Evolutionary conservation across 1,140 invertebrate species (phyloP), one percentile per base, ranked within the genome.

Genomic region (Ceratina japonica): DNA sequence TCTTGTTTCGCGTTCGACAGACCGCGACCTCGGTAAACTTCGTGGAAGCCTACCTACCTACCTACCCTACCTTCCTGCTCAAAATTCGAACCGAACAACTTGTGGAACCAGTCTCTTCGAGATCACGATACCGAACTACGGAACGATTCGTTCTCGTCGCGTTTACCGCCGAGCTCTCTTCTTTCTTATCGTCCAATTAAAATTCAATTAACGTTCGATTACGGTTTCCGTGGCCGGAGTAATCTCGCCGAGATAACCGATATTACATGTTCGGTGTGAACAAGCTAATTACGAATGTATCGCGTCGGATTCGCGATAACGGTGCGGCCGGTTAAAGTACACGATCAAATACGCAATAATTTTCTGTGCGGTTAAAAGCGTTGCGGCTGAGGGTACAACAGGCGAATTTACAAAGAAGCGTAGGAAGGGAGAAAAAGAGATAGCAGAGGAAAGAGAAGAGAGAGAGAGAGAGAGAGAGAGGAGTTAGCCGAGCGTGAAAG

Each of bases 1-100:
- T 71, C 77, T 81, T 86, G 85, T 86, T 83, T 86, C 85, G 74
- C 69, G 72, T 80, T 86, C 80, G 75, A 75, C 79, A 85, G 83
- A 85, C 75, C 84, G 59, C 51, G 63, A 74, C 81, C 65, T 52
- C 18, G 16, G 64, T 37, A 73, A 85, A 85, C 83, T 84, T 81
- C 22, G 1, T 7, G 7, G 2, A 8, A 18, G n/a, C n/a, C n/a
- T n/a, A n/a, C n/a, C n/a, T n/a, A n/a, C n/a, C n/a, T n/a, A n/a
- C n/a, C n/a, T n/a, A n/a, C n/a, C n/a, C n/a, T 7, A 10, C 24
- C n/a, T n/a, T 24, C 54, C 16, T 12, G 24, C 15, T 31, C 31
- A 22, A 75, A 75, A 75, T 66, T 65, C 51, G 31, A 31, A 37
- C 58, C 13, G 44, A 10, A 44, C 7, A 7, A 68, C n/a, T 58